Percentiles rank a stretch among this genome's conserved stretches.
These are phyloP conservation scores for Yponomeuta plumbellus DNA, from an alignment of 2,888 invertebrate species.

Conservation along the genomic window DNA sequence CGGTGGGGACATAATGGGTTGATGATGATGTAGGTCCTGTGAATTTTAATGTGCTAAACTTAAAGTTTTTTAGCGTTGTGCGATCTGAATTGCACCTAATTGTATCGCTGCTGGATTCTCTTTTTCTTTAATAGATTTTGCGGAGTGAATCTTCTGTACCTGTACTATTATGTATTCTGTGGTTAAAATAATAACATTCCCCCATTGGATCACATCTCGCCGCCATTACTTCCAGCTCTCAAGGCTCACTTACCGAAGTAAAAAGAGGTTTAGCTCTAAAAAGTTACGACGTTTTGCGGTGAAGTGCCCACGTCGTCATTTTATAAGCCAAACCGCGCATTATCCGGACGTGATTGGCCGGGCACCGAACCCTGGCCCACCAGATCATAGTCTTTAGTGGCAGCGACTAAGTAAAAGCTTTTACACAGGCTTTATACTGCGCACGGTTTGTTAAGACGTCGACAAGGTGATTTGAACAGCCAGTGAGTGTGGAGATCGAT, in stretches of 20 bases:
- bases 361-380: constrained; percentile 21
- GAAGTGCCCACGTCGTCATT: constrained; percentile 18
- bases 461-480: background rate
- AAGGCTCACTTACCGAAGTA: background rate
- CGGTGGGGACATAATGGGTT: too few species aligned
- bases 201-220: too few species aligned
- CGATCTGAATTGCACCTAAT: too few species aligned
- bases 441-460: constrained; percentile 6
- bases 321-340: constrained; percentile 30
- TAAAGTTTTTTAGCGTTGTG: too few species aligned
- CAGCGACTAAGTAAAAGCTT: constrained; percentile 27
- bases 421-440: constrained; percentile 4
- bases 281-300: constrained; percentile 9
- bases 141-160: too few species aligned
- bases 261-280: background rate
- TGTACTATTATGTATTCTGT: too few species aligned
- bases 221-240: too few species aligned
- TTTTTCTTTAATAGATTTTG: too few species aligned
- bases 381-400: constrained; percentile 34
- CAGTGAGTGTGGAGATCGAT: background rate
- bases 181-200: too few species aligned
- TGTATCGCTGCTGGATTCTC: too few species aligned
- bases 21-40: too few species aligned
- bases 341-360: constrained; percentile 35
- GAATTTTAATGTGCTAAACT: too few species aligned